These are phyloP conservation scores for Semotilus atromaculatus DNA, from an alignment of 2,797 vertebrate species.

Conservation along the genomic window DNA sequence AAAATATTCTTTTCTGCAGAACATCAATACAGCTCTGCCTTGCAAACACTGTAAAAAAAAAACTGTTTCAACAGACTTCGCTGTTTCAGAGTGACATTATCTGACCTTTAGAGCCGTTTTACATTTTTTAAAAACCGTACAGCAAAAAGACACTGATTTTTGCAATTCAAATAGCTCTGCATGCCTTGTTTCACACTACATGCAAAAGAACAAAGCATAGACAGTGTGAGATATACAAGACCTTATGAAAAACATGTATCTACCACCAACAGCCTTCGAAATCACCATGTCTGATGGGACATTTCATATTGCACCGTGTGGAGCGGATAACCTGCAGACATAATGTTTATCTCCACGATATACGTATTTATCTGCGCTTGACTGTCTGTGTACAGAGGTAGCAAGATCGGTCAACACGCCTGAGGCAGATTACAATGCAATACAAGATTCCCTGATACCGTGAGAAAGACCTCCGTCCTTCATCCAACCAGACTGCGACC, in stretches of 20 bases:
- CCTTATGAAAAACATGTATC: neutral
- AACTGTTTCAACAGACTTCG: neutral
- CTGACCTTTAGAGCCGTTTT: constrained; percentile 23
- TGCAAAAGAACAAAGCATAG: neutral
- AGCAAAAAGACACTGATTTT: neutral
- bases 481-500: constrained; percentile 27
- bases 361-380: constrained; percentile 21
- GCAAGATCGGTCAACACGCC: constrained; percentile 53
- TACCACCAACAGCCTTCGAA: neutral
- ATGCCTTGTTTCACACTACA: neutral
- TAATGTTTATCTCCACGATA: constrained; percentile 16
- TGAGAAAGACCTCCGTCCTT: constrained; percentile 51
- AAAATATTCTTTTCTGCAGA: neutral
- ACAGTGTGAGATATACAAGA: neutral
- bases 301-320: neutral
- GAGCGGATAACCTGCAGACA: constrained; percentile 28
- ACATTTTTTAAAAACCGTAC: neutral
- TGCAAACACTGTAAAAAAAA: constrained; percentile 2
- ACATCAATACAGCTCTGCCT: neutral
- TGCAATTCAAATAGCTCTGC: neutral
- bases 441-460: constrained; percentile 42
- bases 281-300: neutral
- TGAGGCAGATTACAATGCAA: constrained; percentile 47
- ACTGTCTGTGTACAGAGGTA: constrained; percentile 30
- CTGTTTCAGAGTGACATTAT: neutral